phyloP scores from a whole-genome alignment of 2,888 invertebrate genomes.

The Chrysolina americana region DNA sequence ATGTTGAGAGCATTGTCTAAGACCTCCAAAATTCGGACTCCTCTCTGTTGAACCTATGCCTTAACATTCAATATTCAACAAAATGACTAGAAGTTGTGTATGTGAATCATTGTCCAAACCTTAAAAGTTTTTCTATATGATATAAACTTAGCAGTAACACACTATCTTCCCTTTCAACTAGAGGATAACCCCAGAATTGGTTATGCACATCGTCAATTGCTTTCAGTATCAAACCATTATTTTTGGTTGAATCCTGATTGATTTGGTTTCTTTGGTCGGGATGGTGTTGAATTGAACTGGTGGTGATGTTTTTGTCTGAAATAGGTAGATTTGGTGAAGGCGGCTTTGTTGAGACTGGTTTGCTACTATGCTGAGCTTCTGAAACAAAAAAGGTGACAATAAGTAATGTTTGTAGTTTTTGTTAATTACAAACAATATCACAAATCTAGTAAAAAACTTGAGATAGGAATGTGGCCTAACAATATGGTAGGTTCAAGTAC shows the following conservation, averaged over 20 bases:
- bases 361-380: slow-evolving; percentile 17
- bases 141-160: slow-evolving; percentile 61
- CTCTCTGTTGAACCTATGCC: not conserved
- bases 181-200: slow-evolving; percentile 58
- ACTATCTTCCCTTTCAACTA: slow-evolving; percentile 54
- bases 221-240: slow-evolving; percentile 55
- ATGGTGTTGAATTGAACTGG: not conserved
- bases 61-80: not conserved
- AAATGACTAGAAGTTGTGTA: slow-evolving; percentile 22
- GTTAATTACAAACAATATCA: not conserved
- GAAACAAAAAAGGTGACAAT: slow-evolving; percentile 5
- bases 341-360: slow-evolving; percentile 9
- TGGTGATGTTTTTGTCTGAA: slow-evolving; percentile 15
- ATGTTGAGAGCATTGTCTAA: not conserved
- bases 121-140: slow-evolving; percentile 58
- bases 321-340: slow-evolving; percentile 30
- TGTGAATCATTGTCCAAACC: slow-evolving; percentile 26
- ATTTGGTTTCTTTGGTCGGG: not conserved
- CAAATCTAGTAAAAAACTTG: not conserved
- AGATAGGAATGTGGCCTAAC: not conserved
- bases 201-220: slow-evolving; percentile 60
- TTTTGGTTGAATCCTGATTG: slow-evolving; percentile 14
- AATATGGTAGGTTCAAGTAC: too few relatives aligned
- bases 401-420: not conserved
- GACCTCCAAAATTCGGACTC: not conserved